Percentiles rank a stretch among this genome's conserved stretches.
phyloP scores from a whole-genome alignment of 92 coral and sea anemone species.

The Bergia puertoricense region DNA sequence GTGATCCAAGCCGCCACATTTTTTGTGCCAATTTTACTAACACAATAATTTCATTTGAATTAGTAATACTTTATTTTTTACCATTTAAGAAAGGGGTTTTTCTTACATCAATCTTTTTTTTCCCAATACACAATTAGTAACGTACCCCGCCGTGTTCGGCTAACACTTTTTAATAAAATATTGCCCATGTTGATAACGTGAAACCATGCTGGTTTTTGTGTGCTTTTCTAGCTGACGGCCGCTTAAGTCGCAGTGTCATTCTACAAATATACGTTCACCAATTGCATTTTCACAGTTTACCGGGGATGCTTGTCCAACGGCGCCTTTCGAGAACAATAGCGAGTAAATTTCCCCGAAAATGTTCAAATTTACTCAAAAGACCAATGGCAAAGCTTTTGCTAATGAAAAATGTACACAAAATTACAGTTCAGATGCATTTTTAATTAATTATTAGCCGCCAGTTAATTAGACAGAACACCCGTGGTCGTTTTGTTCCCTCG shows the following conservation, averaged over 20 bases:
- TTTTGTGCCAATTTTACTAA: not conserved
- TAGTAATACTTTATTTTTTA: conserved; percentile 13
- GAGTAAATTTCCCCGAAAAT: conserved; percentile 28
- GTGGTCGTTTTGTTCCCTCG: conserved; percentile 47
- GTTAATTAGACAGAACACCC: conserved; percentile 64
- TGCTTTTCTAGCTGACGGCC: not conserved
- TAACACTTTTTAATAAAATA: conserved; percentile 40
- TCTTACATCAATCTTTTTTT: conserved; percentile 23
- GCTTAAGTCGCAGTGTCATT: not conserved
- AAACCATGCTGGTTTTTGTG: conserved; percentile 31
- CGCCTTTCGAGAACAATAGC: conserved; percentile 1
- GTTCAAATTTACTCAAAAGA: conserved; percentile 14
- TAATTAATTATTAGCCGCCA: conserved; percentile 64
- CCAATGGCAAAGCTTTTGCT: conserved; percentile 37
- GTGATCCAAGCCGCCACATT: conserved; percentile 5
- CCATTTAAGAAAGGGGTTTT: conserved; percentile 1
- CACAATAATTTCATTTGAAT: conserved; percentile 15
- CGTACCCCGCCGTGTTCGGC: conserved; percentile 35
- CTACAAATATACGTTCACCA: not conserved
- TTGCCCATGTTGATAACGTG: conserved; percentile 32
- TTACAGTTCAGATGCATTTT: conserved; percentile 68
- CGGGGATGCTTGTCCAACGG: not conserved
- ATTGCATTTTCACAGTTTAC: not conserved
- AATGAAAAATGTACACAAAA: conserved; percentile 65
- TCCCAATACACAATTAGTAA: not conserved